These are phyloP conservation scores for Drosophila pandora DNA, from an alignment of 1,140 invertebrate species.

Conservation along the genomic window DNA sequence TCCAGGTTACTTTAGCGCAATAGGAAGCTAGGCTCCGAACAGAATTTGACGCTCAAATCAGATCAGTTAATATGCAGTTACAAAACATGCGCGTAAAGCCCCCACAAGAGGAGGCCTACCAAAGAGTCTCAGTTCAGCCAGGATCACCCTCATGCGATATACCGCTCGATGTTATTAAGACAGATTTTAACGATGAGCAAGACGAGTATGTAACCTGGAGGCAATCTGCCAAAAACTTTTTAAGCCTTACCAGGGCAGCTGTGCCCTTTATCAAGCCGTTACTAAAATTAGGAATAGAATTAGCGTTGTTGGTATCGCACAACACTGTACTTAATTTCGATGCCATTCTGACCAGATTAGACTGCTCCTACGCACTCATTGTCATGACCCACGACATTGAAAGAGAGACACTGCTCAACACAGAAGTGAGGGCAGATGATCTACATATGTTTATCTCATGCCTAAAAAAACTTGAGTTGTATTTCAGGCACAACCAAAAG, in stretches of 20 bases:
- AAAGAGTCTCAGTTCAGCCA: too few relatives aligned
- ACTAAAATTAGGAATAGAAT: slow-evolving; percentile 1
- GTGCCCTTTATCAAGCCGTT: slow-evolving; percentile 5
- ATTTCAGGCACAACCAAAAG: too few relatives aligned
- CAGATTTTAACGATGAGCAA: too few relatives aligned
- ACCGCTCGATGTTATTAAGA: neutral
- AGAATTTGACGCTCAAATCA: neutral
- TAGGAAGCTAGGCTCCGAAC: neutral
- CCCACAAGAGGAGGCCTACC: too few relatives aligned
- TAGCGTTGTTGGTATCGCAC: slow-evolving; percentile 2
- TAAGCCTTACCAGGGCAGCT: neutral
- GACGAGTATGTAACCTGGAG: neutral
- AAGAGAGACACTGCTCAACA: too few relatives aligned
- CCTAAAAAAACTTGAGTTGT: too few relatives aligned
- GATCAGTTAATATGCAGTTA: neutral
- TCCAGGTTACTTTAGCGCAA: too few relatives aligned
- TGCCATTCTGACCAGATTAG: neutral
- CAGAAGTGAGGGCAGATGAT: too few relatives aligned
- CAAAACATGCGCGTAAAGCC: too few relatives aligned
- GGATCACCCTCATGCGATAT: neutral
- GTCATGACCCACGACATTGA: neutral
- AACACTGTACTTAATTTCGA: neutral
- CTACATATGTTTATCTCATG: too few relatives aligned
- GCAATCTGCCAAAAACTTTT: neutral
- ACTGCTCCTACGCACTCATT: slow-evolving; percentile 4